A percentile compares a stretch with the other conserved stretches of the same genome.
Conservation (phyloP, 2,797 vertebrate genomes). For the Callimico goeldii region DNA sequence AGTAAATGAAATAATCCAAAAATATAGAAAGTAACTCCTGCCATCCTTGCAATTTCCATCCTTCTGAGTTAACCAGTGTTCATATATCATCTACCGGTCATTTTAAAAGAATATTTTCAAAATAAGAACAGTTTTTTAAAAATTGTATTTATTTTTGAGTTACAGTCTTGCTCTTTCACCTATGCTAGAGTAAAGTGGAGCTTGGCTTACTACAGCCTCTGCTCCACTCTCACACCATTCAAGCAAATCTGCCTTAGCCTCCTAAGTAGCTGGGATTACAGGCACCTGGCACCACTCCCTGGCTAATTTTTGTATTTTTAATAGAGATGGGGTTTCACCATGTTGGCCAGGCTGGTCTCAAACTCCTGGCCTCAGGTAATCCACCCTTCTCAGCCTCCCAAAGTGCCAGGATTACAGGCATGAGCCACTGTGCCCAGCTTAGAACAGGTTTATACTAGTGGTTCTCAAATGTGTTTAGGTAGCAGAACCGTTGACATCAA, state of each 20-base stretch:
- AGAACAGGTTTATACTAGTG: neutral
- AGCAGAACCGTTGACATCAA: neutral
- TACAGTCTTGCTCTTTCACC: too few relatives aligned
- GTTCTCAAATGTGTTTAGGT: neutral
- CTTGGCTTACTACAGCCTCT: too few relatives aligned
- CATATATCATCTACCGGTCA: neutral
- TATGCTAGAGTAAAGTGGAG: too few relatives aligned
- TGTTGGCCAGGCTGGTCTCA: neutral
- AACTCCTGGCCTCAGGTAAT: neutral
- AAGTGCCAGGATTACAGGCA: neutral
- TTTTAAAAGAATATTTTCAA: constrained; percentile 32
- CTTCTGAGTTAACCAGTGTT: neutral
- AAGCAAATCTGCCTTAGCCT: too few relatives aligned
- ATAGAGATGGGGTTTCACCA: neutral
- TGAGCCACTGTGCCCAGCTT: neutral
- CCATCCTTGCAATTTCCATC: neutral
- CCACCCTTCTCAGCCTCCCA: neutral
- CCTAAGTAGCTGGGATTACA: neutral
- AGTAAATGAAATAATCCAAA: neutral
- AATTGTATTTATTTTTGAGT: too few relatives aligned
- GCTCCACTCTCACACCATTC: too few relatives aligned
- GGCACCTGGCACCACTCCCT: neutral
- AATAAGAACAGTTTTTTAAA: neutral
- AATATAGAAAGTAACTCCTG: neutral
- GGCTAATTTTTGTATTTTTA: neutral